A percentile compares a stretch with the other conserved stretches of the same genome.
These are phyloP conservation scores for Polypterus senegalus DNA, from an alignment of 2,113 vertebrate genomes.

Conservation along the genomic window DNA sequence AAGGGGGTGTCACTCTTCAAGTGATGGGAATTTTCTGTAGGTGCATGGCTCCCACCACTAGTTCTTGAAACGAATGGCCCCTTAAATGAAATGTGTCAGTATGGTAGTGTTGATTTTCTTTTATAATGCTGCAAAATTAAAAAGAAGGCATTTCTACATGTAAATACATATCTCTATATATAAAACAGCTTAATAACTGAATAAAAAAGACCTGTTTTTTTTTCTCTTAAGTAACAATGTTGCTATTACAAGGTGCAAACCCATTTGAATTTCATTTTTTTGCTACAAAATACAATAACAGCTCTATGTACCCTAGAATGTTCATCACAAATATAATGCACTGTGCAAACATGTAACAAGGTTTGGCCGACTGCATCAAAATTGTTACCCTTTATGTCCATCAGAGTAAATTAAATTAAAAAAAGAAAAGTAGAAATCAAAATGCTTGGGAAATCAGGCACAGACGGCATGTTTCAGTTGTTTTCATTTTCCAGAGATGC, in stretches of 20 bases:
- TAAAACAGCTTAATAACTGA: conserved; percentile 69
- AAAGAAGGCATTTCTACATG: conserved; percentile 15
- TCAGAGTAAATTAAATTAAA: conserved; percentile 27
- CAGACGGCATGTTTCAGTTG: conserved; percentile 77
- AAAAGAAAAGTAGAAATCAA: conserved; percentile 47
- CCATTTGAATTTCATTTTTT: conserved; percentile 32
- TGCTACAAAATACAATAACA: conserved; percentile 55
- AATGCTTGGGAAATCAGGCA: conserved; percentile 71
- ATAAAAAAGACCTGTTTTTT: conserved; percentile 13
- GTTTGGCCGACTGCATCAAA: conserved; percentile 64
- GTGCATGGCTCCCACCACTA: too few species aligned
- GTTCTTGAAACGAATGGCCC: background rate
- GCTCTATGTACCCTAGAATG: conserved; percentile 45
- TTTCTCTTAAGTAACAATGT: conserved; percentile 25
- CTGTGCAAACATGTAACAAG: conserved; percentile 57
- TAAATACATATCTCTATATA: conserved; percentile 31
- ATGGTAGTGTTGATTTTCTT: background rate
- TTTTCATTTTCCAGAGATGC: conserved; percentile 45
- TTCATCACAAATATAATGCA: conserved; percentile 55
- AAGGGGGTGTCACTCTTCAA: too few species aligned
- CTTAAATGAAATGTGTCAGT: background rate
- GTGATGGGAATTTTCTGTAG: too few species aligned
- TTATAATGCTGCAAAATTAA: background rate
- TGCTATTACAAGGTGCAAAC: conserved; percentile 44
- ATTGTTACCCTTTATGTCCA: conserved; percentile 52